Evolutionary conservation across 2,888 invertebrate genomes (phyloP).

Genomic region (Phortica okadai): DNA sequence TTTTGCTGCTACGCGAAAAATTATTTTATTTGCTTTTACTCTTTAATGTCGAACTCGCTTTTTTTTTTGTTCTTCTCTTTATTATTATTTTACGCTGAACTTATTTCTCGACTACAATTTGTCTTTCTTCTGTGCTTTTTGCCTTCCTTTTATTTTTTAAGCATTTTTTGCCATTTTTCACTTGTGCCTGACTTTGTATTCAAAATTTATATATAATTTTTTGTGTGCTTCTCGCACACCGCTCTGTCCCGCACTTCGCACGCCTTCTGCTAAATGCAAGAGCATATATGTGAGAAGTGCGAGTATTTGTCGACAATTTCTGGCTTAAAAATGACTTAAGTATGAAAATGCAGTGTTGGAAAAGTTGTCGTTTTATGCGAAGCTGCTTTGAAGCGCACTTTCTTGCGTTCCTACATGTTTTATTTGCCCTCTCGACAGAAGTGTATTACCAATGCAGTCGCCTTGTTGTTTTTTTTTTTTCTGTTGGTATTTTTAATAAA

Average conservation of each 20-base stretch:
- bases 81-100: background rate
- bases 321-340: conserved; percentile 43
- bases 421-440: conserved; percentile 35
- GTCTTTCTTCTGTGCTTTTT: background rate
- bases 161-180: conserved; percentile 21
- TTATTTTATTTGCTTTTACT: background rate
- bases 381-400: conserved; percentile 7
- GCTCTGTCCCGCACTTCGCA: background rate
- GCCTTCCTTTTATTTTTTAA: background rate
- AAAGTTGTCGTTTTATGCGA: background rate
- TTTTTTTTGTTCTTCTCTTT: conserved; percentile 1
- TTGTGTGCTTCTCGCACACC: background rate
- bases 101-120: background rate
- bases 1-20: conserved; percentile 22
- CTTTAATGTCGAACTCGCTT: background rate
- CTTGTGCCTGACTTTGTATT: conserved; percentile 24
- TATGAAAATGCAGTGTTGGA: conserved; percentile 9
- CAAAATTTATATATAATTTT: conserved; percentile 32
- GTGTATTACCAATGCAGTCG: too few relatives aligned
- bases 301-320: conserved; percentile 30
- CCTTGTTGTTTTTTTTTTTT: background rate
- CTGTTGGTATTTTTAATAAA: background rate
- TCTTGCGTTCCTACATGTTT: conserved; percentile 27
- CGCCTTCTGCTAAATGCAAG: background rate
- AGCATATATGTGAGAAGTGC: background rate